A percentile compares a stretch with the other conserved stretches of the same genome.
phyloP scores from a whole-genome alignment of 2,888 invertebrate genomes.

The Harpalus rufipes region DNA sequence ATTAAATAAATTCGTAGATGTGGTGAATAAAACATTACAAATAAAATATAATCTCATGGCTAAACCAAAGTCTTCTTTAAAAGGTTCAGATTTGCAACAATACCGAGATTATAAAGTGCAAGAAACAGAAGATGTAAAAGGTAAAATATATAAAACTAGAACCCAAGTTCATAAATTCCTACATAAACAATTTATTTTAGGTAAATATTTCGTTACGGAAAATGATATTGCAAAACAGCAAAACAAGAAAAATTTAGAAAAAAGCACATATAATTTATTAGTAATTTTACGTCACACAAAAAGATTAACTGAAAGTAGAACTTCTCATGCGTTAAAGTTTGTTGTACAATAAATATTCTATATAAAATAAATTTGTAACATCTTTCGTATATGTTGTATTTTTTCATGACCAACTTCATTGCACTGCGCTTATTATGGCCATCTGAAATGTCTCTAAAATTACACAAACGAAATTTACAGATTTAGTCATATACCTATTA shows the following conservation, averaged over 20 bases:
- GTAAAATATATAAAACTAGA: slow-evolving; percentile 26
- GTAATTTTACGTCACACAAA: slow-evolving; percentile 68
- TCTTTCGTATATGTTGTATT: slow-evolving; percentile 41
- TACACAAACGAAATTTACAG: too few relatives aligned
- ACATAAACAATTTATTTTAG: slow-evolving; percentile 47
- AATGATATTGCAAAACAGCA: slow-evolving; percentile 67
- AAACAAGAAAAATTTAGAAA: slow-evolving; percentile 61
- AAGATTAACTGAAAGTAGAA: slow-evolving; percentile 50
- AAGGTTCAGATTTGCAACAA: slow-evolving; percentile 59
- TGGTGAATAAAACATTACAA: slow-evolving; percentile 61
- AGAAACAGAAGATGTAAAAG: slow-evolving; percentile 65
- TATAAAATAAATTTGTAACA: slow-evolving; percentile 16
- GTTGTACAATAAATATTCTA: slow-evolving; percentile 30
- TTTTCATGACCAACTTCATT: too few relatives aligned
- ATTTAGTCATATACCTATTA: too few relatives aligned
- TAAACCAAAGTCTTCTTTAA: slow-evolving; percentile 57
- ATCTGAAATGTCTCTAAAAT: too few relatives aligned
- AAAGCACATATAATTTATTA: slow-evolving; percentile 64
- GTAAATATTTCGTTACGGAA: slow-evolving; percentile 67
- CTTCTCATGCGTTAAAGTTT: slow-evolving; percentile 40
- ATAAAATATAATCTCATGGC: slow-evolving; percentile 67
- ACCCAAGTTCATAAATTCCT: background rate
- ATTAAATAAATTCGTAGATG: slow-evolving; percentile 67
- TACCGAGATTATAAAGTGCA: slow-evolving; percentile 63
- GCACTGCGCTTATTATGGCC: too few relatives aligned